Percentiles rank a stretch among this genome's conserved stretches.
These are phyloP conservation scores for Onychomys leucogaster DNA, from an alignment of 2,797 vertebrate species.

Conservation along the genomic window DNA sequence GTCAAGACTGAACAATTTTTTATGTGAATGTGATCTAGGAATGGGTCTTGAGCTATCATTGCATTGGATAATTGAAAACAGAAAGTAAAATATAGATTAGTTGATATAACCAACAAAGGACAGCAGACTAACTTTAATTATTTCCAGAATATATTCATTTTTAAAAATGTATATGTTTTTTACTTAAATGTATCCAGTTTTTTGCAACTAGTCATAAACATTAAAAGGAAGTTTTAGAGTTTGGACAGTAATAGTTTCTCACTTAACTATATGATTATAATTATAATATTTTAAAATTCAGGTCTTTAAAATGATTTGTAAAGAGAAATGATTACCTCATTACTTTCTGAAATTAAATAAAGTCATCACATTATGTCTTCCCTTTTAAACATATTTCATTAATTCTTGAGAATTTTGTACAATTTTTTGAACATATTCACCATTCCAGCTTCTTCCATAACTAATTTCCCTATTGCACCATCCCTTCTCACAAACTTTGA, in stretches of 20 bases:
- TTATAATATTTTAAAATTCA: neutral
- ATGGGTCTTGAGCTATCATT: neutral
- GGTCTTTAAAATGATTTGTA: neutral
- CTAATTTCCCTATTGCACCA: neutral
- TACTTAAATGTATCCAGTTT: neutral
- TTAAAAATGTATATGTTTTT: neutral
- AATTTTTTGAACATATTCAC: neutral
- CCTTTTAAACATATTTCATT: neutral
- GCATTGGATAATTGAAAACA: neutral
- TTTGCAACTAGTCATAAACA: neutral
- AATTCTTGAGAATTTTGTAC: neutral
- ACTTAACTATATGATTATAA: neutral
- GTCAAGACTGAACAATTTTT: neutral
- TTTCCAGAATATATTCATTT: conserved; percentile 26
- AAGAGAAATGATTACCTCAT: neutral
- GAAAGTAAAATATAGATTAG: neutral
- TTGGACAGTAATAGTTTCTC: neutral
- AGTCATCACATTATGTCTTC: neutral
- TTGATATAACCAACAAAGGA: neutral
- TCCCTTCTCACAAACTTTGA: neutral
- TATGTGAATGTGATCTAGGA: neutral
- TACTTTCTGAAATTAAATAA: conserved; percentile 31
- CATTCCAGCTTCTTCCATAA: neutral
- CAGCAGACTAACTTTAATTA: neutral
- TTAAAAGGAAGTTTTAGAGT: neutral